Percentiles rank a stretch among this genome's conserved stretches.
phyloP scores from a whole-genome alignment of 2,797 vertebrate genomes.

The Orientallactaga sibirica region DNA sequence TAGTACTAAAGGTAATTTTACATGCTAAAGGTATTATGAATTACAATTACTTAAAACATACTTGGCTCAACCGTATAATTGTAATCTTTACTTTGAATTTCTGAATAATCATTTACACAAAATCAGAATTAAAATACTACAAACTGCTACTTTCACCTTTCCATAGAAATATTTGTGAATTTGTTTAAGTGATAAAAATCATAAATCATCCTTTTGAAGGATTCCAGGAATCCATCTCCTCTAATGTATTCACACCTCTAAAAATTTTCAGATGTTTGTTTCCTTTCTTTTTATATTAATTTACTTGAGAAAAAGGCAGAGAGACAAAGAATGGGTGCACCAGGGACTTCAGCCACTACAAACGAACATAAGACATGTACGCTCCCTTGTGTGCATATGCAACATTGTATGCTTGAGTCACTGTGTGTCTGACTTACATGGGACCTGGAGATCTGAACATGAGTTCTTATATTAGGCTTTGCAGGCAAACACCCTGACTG shows the following conservation, averaged over 20 bases:
- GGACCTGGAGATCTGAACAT: not conserved
- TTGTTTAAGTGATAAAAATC: not conserved
- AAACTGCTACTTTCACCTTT: conserved; percentile 31
- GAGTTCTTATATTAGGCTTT: not conserved
- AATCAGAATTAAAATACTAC: conserved; percentile 27
- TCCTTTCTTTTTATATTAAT: not conserved
- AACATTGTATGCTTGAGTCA: too few relatives aligned
- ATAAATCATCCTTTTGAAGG: not conserved
- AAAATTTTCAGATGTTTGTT: not conserved
- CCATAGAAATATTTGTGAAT: not conserved
- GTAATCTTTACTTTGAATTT: not conserved
- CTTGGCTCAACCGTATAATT: not conserved
- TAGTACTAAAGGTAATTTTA: conserved; percentile 6
- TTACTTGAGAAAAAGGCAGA: too few relatives aligned
- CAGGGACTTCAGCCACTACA: too few relatives aligned
- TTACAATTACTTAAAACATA: conserved; percentile 48
- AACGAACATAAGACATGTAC: too few relatives aligned
- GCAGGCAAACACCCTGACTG: too few relatives aligned
- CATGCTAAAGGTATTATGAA: not conserved
- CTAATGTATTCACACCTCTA: conserved; percentile 16
- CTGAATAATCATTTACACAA: conserved; percentile 33
- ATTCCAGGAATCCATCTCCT: conserved; percentile 7
- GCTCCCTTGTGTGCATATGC: too few relatives aligned
- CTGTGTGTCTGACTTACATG: not conserved
- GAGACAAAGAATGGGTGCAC: too few relatives aligned